phyloP scores from a whole-genome alignment of 1,140 invertebrate genomes.

The Bacillus rossius region DNA sequence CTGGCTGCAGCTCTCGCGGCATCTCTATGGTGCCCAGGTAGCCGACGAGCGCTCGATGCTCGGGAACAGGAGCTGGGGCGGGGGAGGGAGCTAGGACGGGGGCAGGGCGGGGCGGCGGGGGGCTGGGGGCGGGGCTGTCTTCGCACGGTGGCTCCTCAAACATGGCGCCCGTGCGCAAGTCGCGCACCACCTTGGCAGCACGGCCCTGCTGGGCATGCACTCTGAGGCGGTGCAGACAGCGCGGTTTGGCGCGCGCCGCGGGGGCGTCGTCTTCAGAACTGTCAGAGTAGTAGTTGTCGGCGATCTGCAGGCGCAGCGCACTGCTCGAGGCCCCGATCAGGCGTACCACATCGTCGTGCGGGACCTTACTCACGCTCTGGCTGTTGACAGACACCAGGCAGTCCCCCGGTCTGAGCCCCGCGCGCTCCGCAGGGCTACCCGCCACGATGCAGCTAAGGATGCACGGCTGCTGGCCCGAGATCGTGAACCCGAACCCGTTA shows the following conservation, averaged over 20 bases:
- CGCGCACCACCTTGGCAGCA: slow-evolving; percentile 49
- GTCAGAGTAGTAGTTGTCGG: slow-evolving; percentile 83
- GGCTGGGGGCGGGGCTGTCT: slow-evolving; percentile 41
- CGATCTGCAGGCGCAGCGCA: slow-evolving; percentile 72
- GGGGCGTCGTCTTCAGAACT: slow-evolving; percentile 70
- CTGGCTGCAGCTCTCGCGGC: slow-evolving; percentile 75
- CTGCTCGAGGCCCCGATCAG: slow-evolving; percentile 82
- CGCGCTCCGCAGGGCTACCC: slow-evolving; percentile 76
- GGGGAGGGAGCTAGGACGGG: slow-evolving; percentile 33
- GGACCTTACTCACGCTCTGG: slow-evolving; percentile 77
- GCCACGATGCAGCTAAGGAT: slow-evolving; percentile 82
- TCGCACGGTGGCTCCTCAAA: slow-evolving; percentile 41
- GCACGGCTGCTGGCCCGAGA: slow-evolving; percentile 89
- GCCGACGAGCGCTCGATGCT: slow-evolving; percentile 82
- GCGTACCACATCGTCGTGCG: slow-evolving; percentile 89
- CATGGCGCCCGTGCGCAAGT: slow-evolving; percentile 49
- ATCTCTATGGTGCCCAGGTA: slow-evolving; percentile 95
- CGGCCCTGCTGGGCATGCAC: slow-evolving; percentile 40
- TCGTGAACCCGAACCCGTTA: slow-evolving; percentile 88
- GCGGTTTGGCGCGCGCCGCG: slow-evolving; percentile 51
- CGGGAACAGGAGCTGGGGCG: slow-evolving; percentile 50
- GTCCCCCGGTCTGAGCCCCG: slow-evolving; percentile 84
- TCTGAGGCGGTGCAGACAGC: slow-evolving; percentile 53
- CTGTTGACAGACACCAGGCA: slow-evolving; percentile 89
- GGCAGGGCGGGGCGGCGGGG: slow-evolving; percentile 41